These are phyloP conservation scores for Coregonus sp. DNA, from an alignment of 2,797 vertebrate species.

Conservation along the genomic window DNA sequence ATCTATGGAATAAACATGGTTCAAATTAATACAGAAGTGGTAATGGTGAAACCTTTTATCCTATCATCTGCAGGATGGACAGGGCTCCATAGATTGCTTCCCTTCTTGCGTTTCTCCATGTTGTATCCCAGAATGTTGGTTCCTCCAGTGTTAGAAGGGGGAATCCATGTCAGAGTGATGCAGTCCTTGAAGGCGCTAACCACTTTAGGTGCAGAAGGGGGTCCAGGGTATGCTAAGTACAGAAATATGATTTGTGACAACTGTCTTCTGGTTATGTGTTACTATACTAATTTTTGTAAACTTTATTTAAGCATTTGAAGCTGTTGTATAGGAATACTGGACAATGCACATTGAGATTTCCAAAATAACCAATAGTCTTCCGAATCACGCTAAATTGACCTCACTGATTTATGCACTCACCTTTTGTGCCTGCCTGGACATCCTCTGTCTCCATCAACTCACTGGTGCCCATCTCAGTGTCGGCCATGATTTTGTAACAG, in stretches of 20 bases:
- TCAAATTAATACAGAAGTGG: not conserved
- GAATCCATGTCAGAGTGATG: slow-evolving; percentile 82
- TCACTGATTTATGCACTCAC: slow-evolving; percentile 65
- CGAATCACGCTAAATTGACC: not conserved
- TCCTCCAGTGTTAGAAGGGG: slow-evolving; percentile 77
- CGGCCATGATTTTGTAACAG: slow-evolving; percentile 84
- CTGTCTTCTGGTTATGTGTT: not conserved
- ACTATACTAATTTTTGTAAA: not conserved
- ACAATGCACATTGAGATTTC: not conserved
- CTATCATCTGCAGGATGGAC: slow-evolving; percentile 72
- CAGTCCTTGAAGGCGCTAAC: slow-evolving; percentile 76
- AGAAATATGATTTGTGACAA: slow-evolving; percentile 2
- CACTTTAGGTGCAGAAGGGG: slow-evolving; percentile 81
- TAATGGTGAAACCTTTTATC: slow-evolving; percentile 67
- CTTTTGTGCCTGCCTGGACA: slow-evolving; percentile 85
- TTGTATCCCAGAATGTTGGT: slow-evolving; percentile 84
- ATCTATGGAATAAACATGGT: not conserved
- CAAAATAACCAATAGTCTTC: not conserved
- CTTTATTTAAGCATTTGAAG: not conserved
- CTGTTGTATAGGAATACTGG: not conserved
- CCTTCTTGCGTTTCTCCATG: slow-evolving; percentile 88
- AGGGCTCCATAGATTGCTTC: slow-evolving; percentile 81
- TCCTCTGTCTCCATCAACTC: slow-evolving; percentile 85
- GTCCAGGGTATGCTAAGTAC: slow-evolving; percentile 78
- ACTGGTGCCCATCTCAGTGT: slow-evolving; percentile 83